These are phyloP conservation scores for Illadopsis cleaveri DNA, from an alignment of 2,113 vertebrate genomes.

Conservation along the genomic window DNA sequence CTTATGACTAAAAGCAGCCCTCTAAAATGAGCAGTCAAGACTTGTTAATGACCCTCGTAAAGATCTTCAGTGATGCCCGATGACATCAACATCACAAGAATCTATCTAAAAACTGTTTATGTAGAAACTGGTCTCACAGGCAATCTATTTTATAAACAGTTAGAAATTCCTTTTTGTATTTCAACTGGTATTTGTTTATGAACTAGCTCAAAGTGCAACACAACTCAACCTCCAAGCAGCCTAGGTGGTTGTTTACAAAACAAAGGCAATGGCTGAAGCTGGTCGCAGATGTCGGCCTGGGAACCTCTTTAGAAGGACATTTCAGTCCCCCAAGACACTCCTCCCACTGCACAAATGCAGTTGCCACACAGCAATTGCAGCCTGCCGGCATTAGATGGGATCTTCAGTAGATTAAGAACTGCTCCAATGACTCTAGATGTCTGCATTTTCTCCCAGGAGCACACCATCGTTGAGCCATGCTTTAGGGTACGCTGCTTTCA, in stretches of 20 bases:
- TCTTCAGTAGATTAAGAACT: background rate
- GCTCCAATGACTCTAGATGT: background rate
- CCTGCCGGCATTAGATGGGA: background rate
- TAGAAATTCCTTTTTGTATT: background rate
- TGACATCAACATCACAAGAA: background rate
- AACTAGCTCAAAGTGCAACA: background rate
- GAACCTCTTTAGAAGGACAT: background rate
- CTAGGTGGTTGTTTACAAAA: background rate
- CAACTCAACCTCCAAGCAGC: background rate
- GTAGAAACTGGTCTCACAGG: background rate
- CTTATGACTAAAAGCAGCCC: background rate
- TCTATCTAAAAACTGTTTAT: background rate
- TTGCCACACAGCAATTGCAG: background rate
- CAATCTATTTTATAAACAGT: background rate
- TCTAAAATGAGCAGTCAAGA: background rate
- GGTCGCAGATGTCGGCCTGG: background rate
- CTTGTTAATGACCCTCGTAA: background rate
- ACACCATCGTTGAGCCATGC: rapidly evolving
- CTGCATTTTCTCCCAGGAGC: background rate
- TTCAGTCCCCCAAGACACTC: background rate
- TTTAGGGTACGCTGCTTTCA: background rate
- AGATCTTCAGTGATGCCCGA: background rate
- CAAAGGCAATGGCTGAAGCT: background rate
- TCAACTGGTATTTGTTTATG: background rate
- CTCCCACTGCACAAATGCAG: background rate